A percentile compares a stretch with the other conserved stretches of the same genome.
Evolutionary conservation across 2,888 invertebrate genomes (phyloP).

Genomic region (Drosophila merina): DNA sequence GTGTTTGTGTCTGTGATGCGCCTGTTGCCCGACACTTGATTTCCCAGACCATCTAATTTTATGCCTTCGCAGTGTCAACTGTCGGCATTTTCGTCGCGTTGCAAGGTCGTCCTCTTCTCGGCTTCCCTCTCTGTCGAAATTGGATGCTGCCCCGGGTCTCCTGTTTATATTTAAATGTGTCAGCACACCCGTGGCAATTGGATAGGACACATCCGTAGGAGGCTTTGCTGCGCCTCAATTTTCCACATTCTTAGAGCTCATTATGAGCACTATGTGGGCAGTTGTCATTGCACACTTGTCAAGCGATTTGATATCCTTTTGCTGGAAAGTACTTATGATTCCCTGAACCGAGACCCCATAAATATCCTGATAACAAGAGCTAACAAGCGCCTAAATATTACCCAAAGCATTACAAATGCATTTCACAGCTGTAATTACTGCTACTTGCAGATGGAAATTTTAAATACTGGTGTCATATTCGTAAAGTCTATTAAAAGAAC

Average conservation of each 20-base stretch:
- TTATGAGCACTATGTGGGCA: conserved; percentile 63
- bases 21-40: conserved; percentile 67
- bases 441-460: conserved; percentile 35
- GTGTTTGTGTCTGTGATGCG: conserved; percentile 30
- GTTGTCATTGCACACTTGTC: conserved; percentile 60
- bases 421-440: conserved; percentile 46
- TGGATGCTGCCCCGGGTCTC: conserved; percentile 55
- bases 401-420: conserved; percentile 59
- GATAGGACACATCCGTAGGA: conserved; percentile 56
- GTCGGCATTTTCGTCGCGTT: conserved; percentile 65
- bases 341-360: conserved; percentile 44
- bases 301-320: conserved; percentile 29
- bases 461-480: conserved; percentile 40
- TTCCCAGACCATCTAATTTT: conserved; percentile 68
- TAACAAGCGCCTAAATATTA: conserved; percentile 64
- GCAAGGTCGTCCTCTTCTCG: conserved; percentile 51
- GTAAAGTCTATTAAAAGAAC: no score
- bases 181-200: conserved; percentile 61
- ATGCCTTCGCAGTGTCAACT: conserved; percentile 73
- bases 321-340: conserved; percentile 24
- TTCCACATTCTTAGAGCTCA: conserved; percentile 48
- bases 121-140: conserved; percentile 56
- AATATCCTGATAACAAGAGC: conserved; percentile 50
- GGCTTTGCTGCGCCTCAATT: neutral
- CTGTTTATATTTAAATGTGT: conserved; percentile 77